Conservation (phyloP, 2,113 vertebrate species). For the Ceyx melanurus region DNA sequence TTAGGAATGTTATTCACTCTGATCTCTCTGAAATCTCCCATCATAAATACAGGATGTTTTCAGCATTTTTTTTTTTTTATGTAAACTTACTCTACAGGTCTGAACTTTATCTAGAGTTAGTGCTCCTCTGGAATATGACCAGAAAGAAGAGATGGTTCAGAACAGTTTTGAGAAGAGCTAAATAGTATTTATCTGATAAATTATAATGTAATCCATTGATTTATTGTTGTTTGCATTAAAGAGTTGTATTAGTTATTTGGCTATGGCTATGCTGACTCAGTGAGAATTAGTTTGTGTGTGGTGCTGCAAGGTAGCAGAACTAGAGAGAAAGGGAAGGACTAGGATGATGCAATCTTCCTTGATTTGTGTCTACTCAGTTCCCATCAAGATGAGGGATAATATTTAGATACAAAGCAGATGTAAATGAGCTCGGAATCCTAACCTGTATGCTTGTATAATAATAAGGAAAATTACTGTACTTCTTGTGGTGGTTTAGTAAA, state of each 20-base stretch:
- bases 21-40: background rate
- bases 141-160: background rate
- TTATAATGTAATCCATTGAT: slow-evolving; percentile 29
- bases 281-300: background rate
- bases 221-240: slow-evolving; percentile 24
- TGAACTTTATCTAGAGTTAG: background rate
- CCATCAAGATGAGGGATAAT: background rate
- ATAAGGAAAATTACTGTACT: background rate
- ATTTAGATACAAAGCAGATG: background rate
- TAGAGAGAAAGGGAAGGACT: background rate
- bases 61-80: background rate
- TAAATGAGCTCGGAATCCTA: background rate
- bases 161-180: background rate
- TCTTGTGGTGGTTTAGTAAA: background rate
- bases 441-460: background rate
- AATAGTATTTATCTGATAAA: slow-evolving; percentile 29
- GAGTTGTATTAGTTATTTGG: background rate
- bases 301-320: background rate
- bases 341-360: background rate
- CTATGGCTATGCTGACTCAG: background rate
- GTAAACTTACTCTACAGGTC: background rate
- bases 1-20: background rate
- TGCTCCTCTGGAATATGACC: background rate
- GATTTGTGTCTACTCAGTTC: background rate
- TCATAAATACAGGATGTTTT: slow-evolving; percentile 6